Evolutionary conservation across 2,888 invertebrate species (phyloP), one percentile per base, ranked within the genome.

Genomic region (Gisinianus flammeolus): DNA sequence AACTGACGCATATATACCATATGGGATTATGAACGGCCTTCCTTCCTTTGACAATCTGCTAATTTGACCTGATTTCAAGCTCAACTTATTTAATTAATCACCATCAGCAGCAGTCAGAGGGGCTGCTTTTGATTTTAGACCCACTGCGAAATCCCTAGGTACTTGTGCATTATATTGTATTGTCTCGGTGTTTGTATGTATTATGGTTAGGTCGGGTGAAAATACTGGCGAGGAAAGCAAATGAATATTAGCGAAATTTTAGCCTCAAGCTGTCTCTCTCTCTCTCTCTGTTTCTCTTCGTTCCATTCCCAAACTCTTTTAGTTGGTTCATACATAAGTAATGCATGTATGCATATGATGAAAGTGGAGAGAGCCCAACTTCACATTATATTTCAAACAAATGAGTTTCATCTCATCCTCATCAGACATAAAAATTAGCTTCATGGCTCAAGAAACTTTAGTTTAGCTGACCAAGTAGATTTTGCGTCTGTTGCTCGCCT

Each of bases 401-500:
- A 73, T 73, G 62, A 73, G 62, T 62, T 73, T 33, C 62, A 73
- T 33, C 64, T 64, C 73, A 73, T 35, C 73, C 33, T 62, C 22
- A 73, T 31, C n/a, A 64, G 35, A 62, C 35, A 33, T 62, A 73
- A 72, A 72, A 58, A 73, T 62, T 62, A 73, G 69, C 22, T 67
- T 33, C 67, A 19, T 67, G 30, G 26, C 64, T 24, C 24, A 44
- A 44, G 73, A 58, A 58, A 71, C 54, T 54, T 31, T 24, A 73
- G 33, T 62, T 73, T 62, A 19, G 62, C 73, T 62, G 73, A 73
- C 58, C 62, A 35, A 73, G 33, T 19, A n/a, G 33, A 73, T 64
- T 16, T 73, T 62, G 62, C 33, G 73, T 56, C 73, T 73, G 73
- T 62, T 73, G 73, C 73, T 58, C 58, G 22, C 16, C 73, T 73